Evolutionary conservation across 2,888 invertebrate genomes (phyloP), one percentile per base, ranked within the genome.

Genomic region (Pardosa pseudoannulata): DNA sequence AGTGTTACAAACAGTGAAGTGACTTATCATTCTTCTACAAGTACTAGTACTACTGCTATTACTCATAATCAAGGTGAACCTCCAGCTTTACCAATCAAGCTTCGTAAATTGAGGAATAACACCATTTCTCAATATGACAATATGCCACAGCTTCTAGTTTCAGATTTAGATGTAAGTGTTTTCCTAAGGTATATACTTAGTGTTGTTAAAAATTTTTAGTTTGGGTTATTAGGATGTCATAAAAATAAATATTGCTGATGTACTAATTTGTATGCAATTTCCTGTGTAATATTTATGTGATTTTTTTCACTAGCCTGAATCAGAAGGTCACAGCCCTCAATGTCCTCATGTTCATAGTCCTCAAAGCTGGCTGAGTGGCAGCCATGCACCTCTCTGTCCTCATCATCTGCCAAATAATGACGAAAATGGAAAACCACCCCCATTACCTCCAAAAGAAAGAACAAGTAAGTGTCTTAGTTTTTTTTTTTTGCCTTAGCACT

Each of bases 391-490:
- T 9, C 76, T 88, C 32, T 88, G 88, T 79, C 88, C 81, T 39
- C 81, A 85, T 80, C 88, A 80, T 64, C 68, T 56, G 11, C 29
- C 36, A 16, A 64, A 29, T 41, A 19, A n/a, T 28, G 80, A 79
- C 31, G 83, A 88, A 64, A 79, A 79, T 76, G 88, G 88, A 13
- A 90, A 90, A 83, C 91, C 91, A 88, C 98, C 98, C 88, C 98
- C 98, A 72, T 93, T 98, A 89, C 98, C 98, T 62, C 95, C 96
- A 67, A 98, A 98, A 93, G 97, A 97, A 92, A 95, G 96, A 92
- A 96, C 98, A 93, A 97, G 87, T 88, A 78, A 23, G 56, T 23
- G 1, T 23, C 5, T 36, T 36, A 36, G 36, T 7, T 56, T 56
- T 7, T 56, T 56, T n/a, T n/a, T n/a, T n/a, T n/a, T n/a, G n/a